These are phyloP conservation scores for Arctopsyche grandis DNA, from an alignment of 1,140 invertebrate species.

Conservation along the genomic window DNA sequence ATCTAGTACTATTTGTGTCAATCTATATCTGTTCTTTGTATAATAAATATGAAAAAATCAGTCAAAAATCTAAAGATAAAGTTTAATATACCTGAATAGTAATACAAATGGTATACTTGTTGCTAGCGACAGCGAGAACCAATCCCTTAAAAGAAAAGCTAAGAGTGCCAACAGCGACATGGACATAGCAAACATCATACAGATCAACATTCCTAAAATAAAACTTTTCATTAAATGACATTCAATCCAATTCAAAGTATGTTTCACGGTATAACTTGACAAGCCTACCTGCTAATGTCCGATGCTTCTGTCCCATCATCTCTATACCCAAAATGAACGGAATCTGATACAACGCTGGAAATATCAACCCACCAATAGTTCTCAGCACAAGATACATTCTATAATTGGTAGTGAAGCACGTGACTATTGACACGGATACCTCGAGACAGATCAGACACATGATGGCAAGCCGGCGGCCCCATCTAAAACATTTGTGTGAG, in stretches of 20 bases:
- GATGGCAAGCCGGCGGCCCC: conserved; percentile 76
- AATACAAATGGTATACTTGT: conserved; percentile 76
- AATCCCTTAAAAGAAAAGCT: conserved; percentile 72
- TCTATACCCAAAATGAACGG: conserved; percentile 77
- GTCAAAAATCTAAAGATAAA: too few species aligned
- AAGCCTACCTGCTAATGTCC: conserved; percentile 70
- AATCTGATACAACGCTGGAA: conserved; percentile 77
- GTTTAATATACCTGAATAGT: conserved; percentile 67
- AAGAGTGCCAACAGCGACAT: conserved; percentile 73
- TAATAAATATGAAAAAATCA: too few species aligned
- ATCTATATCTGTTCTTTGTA: too few species aligned
- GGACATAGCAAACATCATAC: conserved; percentile 74
- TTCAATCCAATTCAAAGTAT: neutral
- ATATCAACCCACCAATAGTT: conserved; percentile 74
- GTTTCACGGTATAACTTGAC: neutral
- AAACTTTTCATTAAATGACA: neutral
- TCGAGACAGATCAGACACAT: conserved; percentile 75
- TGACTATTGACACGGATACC: conserved; percentile 74
- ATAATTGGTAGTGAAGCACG: conserved; percentile 75
- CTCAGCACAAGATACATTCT: conserved; percentile 72
- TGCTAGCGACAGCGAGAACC: conserved; percentile 74
- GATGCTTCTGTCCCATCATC: conserved; percentile 73
- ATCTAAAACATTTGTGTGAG: conserved; percentile 60
- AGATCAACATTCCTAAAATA: conserved; percentile 69
- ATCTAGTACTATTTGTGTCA: too few species aligned